phyloP scores from a whole-genome alignment of 2,797 vertebrate genomes.

The Cyprinella venusta region DNA sequence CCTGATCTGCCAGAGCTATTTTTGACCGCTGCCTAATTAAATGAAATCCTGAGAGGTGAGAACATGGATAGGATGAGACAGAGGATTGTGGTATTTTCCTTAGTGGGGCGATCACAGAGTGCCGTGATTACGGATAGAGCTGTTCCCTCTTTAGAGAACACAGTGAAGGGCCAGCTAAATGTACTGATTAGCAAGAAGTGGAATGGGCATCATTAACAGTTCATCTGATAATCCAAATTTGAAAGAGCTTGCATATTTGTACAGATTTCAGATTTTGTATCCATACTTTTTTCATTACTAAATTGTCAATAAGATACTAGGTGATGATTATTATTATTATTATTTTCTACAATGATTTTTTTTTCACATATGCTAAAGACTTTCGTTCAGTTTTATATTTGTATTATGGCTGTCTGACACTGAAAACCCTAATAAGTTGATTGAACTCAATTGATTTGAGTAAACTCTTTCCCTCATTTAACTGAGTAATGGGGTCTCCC shows the following conservation, averaged over 20 bases:
- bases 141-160: slow-evolving; percentile 34
- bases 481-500: no score
- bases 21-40: slow-evolving; percentile 55
- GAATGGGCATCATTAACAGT: slow-evolving; percentile 55
- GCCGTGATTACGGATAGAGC: slow-evolving; percentile 14
- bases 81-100: slow-evolving; percentile 41
- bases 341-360: not conserved
- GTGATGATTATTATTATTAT: no score
- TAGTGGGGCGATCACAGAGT: slow-evolving; percentile 25
- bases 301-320: not conserved
- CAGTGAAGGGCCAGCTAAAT: slow-evolving; percentile 45
- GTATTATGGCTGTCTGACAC: not conserved
- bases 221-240: slow-evolving; percentile 47
- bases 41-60: slow-evolving; percentile 44
- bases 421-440: no score
- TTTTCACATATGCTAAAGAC: not conserved
- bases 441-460: no score
- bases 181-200: slow-evolving; percentile 57
- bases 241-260: slow-evolving; percentile 19
- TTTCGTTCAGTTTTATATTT: not conserved
- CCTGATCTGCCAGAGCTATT: slow-evolving; percentile 24
- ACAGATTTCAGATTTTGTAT: not conserved
- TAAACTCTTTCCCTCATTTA: no score
- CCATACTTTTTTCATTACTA: not conserved
- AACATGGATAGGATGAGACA: slow-evolving; percentile 24